phyloP scores from a whole-genome alignment of 2,113 vertebrate genomes.

The Hassar affinis region DNA sequence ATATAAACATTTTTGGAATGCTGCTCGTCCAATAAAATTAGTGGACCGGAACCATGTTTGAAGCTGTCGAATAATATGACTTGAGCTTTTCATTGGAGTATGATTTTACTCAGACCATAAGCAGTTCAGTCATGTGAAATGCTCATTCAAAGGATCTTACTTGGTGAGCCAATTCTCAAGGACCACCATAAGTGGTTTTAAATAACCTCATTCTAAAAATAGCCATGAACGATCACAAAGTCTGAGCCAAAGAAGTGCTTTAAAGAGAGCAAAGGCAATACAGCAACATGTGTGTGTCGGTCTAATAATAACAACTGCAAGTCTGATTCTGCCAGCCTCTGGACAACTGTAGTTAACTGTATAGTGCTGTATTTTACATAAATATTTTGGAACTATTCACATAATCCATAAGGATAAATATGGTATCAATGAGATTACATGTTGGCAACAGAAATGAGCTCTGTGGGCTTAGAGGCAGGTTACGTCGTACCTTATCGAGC shows the following conservation, averaged over 20 bases:
- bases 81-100: not conserved
- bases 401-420: constrained; percentile 16
- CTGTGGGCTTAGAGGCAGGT: not conserved
- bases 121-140: not conserved
- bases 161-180: not conserved
- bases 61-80: not conserved
- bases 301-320: constrained; percentile 44
- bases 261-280: constrained; percentile 15
- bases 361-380: not conserved
- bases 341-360: not conserved
- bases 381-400: not conserved
- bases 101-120: not conserved
- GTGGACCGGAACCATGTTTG: not conserved
- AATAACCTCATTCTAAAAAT: constrained; percentile 58
- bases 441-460: not conserved
- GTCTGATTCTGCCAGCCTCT: constrained; percentile 1
- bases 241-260: constrained; percentile 35
- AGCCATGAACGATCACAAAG: constrained; percentile 31
- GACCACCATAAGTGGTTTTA: constrained; percentile 23
- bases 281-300: constrained; percentile 64
- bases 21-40: not conserved
- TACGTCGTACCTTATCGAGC: constrained; percentile 88
- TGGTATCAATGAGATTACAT: not conserved
- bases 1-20: not conserved
- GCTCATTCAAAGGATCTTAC: not conserved